Percentiles rank a stretch among this genome's conserved stretches.
Evolutionary conservation across 1,140 invertebrate species (phyloP).

Genomic region (Cyclina sinensis): DNA sequence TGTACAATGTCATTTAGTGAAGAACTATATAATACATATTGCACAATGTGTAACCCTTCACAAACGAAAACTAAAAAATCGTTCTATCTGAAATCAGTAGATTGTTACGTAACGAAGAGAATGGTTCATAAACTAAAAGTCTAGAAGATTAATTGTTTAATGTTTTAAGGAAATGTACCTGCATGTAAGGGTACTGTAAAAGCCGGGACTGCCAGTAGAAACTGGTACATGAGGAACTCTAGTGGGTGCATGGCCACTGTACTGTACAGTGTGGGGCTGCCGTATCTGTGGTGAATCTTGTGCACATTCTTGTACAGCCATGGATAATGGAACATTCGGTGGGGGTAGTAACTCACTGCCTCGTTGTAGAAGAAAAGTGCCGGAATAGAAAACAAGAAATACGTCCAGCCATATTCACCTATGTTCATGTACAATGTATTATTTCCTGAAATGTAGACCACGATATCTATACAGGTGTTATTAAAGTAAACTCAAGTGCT

Average conservation of each 20-base stretch:
- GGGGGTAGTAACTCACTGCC: constrained; percentile 90
- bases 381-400: constrained; percentile 83
- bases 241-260: constrained; percentile 91
- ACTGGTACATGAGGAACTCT: constrained; percentile 83
- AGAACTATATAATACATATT: too few species aligned
- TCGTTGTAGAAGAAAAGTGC: constrained; percentile 87
- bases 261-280: constrained; percentile 92
- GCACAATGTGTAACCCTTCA: too few species aligned
- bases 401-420: constrained; percentile 89
- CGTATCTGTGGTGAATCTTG: constrained; percentile 92
- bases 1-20: too few species aligned
- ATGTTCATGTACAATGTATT: constrained; percentile 90
- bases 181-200: constrained; percentile 77
- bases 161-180: too few species aligned
- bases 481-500: too few species aligned
- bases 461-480: too few species aligned
- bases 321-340: constrained; percentile 90
- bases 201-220: constrained; percentile 64
- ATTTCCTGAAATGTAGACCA: constrained; percentile 84
- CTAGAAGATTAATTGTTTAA: too few species aligned
- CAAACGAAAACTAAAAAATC: too few species aligned
- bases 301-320: constrained; percentile 92
- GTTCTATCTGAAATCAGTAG: too few species aligned
- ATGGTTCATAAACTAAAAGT: too few species aligned
- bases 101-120: too few species aligned